A percentile compares a stretch with the other conserved stretches of the same genome.
Conservation (phyloP, 2,888 invertebrate genomes). For the Dasypolia templi region DNA sequence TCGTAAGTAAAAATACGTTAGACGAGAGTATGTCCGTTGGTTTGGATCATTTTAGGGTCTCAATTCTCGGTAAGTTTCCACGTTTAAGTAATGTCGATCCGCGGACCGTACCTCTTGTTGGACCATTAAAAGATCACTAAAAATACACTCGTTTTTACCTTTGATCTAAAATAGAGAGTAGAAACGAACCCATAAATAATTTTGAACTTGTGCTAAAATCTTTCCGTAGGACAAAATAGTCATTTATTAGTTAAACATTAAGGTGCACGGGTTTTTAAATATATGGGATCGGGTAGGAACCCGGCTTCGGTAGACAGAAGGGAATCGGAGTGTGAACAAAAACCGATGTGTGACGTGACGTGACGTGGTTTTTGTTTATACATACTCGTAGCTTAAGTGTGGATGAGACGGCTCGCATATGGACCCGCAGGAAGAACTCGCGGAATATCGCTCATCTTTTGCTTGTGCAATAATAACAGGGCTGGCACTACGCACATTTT, state of each 20-base stretch:
- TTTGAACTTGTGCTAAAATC: constrained; percentile 55
- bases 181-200: constrained; percentile 64
- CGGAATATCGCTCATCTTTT: constrained; percentile 84
- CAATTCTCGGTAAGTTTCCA: constrained; percentile 20
- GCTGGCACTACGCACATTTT: constrained; percentile 72
- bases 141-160: constrained; percentile 49
- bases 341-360: constrained; percentile 66
- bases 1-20: constrained; percentile 1
- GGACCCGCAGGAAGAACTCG: constrained; percentile 84
- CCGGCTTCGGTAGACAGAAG: constrained; percentile 46
- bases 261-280: constrained; percentile 20
- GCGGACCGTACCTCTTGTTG: constrained; percentile 35
- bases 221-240: constrained; percentile 13
- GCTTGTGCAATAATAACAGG: constrained; percentile 88
- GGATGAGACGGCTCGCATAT: constrained; percentile 83
- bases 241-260: constrained; percentile 28
- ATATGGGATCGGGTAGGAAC: constrained; percentile 12
- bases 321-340: constrained; percentile 71
- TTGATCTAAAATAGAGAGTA: constrained; percentile 47
- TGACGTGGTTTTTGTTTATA: constrained; percentile 86
- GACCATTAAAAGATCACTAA: constrained; percentile 57
- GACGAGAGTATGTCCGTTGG: not conserved
- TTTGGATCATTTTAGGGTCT: constrained; percentile 18
- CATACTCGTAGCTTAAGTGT: constrained; percentile 73
- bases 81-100: constrained; percentile 35